A percentile compares a stretch with the other conserved stretches of the same genome.
Evolutionary conservation across 2,888 invertebrate species (phyloP).

Genomic region (Balanococcus diminutus): DNA sequence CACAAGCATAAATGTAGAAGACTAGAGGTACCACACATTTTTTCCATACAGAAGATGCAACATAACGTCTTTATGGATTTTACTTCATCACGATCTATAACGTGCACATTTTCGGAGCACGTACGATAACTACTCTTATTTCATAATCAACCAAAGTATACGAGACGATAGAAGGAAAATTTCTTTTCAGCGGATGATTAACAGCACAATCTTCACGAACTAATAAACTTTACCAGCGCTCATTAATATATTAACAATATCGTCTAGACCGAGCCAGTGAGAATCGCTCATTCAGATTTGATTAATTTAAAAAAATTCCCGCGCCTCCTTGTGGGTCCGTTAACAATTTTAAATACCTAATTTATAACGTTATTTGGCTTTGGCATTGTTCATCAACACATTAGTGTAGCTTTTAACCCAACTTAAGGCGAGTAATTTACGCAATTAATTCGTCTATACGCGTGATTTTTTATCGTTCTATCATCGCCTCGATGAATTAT

Average conservation of each 20-base stretch:
- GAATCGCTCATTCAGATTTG: background rate
- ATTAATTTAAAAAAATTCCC: background rate
- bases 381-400: slow-evolving; percentile 3
- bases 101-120: background rate
- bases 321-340: background rate
- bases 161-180: background rate
- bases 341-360: background rate
- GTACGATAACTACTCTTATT: background rate
- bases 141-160: too few relatives aligned
- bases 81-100: background rate
- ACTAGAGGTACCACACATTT: background rate
- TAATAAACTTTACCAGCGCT: background rate
- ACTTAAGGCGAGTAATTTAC: background rate
- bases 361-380: background rate
- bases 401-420: background rate
- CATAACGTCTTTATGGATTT: background rate
- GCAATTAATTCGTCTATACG: background rate
- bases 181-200: background rate
- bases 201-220: background rate
- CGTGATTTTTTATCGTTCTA: background rate
- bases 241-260: slow-evolving; percentile 1
- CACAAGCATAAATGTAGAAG: background rate
- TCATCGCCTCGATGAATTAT: background rate
- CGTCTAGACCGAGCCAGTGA: background rate
- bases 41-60: background rate